These are phyloP conservation scores for Ditylenchus weischeri DNA, from an alignment of 2,888 invertebrate species.

Conservation along the genomic window DNA sequence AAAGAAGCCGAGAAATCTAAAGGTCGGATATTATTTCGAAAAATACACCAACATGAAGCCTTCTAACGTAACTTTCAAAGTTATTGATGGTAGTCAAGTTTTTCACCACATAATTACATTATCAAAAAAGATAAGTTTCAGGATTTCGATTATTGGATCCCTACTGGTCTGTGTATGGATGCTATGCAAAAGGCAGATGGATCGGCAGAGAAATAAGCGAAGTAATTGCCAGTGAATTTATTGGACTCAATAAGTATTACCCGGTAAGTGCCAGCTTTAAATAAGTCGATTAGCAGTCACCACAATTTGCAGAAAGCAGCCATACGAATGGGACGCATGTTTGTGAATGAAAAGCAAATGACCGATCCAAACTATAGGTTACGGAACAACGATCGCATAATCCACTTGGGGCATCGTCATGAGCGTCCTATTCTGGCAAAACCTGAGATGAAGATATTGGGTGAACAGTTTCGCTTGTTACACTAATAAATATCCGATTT, in stretches of 20 bases:
- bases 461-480: not conserved
- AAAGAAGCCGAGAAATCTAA: not conserved
- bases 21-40: not conserved
- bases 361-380: conserved; percentile 75
- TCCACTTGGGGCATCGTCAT: conserved; percentile 48
- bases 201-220: conserved; percentile 49
- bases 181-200: conserved; percentile 43
- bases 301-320: conserved; percentile 70
- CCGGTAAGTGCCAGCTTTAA: conserved; percentile 37
- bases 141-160: conserved; percentile 52
- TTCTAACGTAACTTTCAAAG: not conserved
- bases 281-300: not conserved
- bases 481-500: conserved; percentile 62
- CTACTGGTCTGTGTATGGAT: conserved; percentile 49
- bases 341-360: conserved; percentile 89
- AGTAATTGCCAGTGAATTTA: conserved; percentile 50
- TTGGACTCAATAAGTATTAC: conserved; percentile 47
- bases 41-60: conserved; percentile 6
- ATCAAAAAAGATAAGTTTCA: conserved; percentile 61
- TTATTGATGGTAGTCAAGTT: conserved; percentile 8
- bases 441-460: conserved; percentile 17
- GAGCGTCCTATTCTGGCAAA: conserved; percentile 49
- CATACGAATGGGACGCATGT: conserved; percentile 83
- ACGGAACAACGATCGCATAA: conserved; percentile 67
- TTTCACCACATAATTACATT: not conserved